Evolutionary conservation across 2,113 vertebrate genomes (phyloP), one percentile per base, ranked within the genome.

Genomic region (Galemys pyrenaicus): DNA sequence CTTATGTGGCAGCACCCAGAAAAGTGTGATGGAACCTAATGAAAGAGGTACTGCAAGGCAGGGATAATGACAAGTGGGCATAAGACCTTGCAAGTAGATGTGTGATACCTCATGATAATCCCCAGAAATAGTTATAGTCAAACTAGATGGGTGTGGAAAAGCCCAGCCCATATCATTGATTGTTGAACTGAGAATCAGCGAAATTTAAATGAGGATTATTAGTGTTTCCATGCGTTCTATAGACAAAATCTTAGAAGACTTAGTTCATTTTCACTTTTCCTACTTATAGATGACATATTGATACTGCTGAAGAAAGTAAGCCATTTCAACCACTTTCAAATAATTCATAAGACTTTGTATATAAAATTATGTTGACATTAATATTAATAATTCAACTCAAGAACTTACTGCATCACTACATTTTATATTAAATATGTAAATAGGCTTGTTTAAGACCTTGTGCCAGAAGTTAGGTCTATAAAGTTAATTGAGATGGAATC

Each of bases 281-380:
- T 70, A 39, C 78, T 44, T 19, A 86, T 24, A 77, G 30, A 64
- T 49, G 68, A 56, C 64, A 70, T 81, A 44, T 71, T 80, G 54
- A 65, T 67, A 49, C 5, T 32, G 6, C 9, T 75, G 37, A 41
- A n/a, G 58, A 62, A 51, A 91, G 49, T 16, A 87, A 85, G 71
- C 39, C 15, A 22, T 41, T 91, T 85, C 80, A 73, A 96, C 22
- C 79, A 75, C 60, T 91, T 62, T 84, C 70, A 70, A 80, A 19
- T 77, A 88, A 85, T 35, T 88, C 60, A 81, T 32, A 93, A 82
- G 74, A 22, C 26, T 75, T 65, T 64, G n/a, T 46, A 85, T 75
- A 84, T 85, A 58, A 94, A 85, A 13, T 41, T 49, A 85, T 62
- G n/a, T 62, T 67, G 20, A 77, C 26, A 54, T 74, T 92, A 75